These are phyloP conservation scores for Drosophila cracens DNA, from an alignment of 2,888 invertebrate genomes.

Conservation along the genomic window DNA sequence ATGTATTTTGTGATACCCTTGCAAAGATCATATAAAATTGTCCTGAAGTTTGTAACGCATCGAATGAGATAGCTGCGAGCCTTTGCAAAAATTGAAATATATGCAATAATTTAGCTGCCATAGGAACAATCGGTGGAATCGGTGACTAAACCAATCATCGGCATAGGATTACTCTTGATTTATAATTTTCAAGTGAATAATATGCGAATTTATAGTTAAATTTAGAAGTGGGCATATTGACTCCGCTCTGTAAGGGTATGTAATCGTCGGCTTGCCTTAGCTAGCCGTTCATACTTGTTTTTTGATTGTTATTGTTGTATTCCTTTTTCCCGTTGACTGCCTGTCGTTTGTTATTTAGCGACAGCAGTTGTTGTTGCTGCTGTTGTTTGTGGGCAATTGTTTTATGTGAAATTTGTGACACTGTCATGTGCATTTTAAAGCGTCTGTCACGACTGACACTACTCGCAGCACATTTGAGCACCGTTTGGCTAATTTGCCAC, in stretches of 20 bases:
- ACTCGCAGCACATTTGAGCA: conserved; percentile 22
- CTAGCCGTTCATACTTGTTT: too few relatives aligned
- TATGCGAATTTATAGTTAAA: too few relatives aligned
- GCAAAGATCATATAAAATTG: background rate
- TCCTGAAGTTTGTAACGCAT: background rate
- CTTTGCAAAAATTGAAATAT: background rate
- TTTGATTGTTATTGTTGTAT: background rate
- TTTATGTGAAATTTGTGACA: conserved; percentile 80
- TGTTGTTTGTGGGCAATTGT: conserved; percentile 58
- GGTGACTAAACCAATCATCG: background rate
- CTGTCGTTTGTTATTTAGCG: conserved; percentile 80
- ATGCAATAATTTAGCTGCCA: background rate
- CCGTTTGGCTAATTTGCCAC: conserved; percentile 54
- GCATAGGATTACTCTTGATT: too few relatives aligned
- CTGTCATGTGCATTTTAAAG: conserved; percentile 73
- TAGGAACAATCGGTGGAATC: background rate
- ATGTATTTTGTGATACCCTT: conserved; percentile 44
- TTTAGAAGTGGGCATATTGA: too few relatives aligned
- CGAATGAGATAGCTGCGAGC: background rate
- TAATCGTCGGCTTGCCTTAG: background rate
- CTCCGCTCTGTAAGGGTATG: background rate
- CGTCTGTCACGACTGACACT: conserved; percentile 50
- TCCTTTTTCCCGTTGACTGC: conserved; percentile 60
- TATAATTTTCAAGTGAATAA: too few relatives aligned
- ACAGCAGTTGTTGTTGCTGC: conserved; percentile 64